Evolutionary conservation across 2,888 invertebrate species (phyloP), one percentile per base, ranked within the genome.

Genomic region (Sarcophaga caerulescens): DNA sequence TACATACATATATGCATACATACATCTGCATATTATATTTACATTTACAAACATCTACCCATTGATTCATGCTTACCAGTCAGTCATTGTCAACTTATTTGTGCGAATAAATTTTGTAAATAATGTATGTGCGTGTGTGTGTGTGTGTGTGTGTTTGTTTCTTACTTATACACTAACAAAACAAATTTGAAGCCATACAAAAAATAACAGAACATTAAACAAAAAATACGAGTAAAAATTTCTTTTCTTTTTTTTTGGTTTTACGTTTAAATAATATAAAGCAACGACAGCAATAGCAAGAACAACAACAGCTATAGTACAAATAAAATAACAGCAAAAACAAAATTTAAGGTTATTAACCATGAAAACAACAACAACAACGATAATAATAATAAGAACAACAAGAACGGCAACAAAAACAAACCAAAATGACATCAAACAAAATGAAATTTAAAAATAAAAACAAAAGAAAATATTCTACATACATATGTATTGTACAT

Each of bases 111-210:
- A 74, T 81, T 62, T 59, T 75, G 78, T 70, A 81, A 60, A 74
- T 70, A 35, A 79, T 25, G 71, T 45, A 21, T 65, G 47, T 35
- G 35, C 44, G 25, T 65, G 47, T 35, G 35, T 57, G 66, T 76
- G 23, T 57, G 57, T 79, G 78, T 85, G 52, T 81, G 35, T 65
- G 1, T 69, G 65, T 47, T 66, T 77, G 47, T 47, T 69, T 69
- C 63, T 63, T 62, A 65, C 62, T 45, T 44, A 71, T 59, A 17
- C 6, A 17, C 17, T 59, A 57, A 17, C 69, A 60, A 25, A 17
- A 59, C 63, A 69, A 84, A 70, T 78, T 78, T 84, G 86, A 86
- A 86, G 86, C 86, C 86, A 86, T 86, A 86, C 81, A 85, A 85
- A 85, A 85, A 85, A 82, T 83, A 86, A 81, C 78, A 80, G 84